Conservation (phyloP, 2,113 vertebrate species). For the Nerophis ophidion region DNA sequence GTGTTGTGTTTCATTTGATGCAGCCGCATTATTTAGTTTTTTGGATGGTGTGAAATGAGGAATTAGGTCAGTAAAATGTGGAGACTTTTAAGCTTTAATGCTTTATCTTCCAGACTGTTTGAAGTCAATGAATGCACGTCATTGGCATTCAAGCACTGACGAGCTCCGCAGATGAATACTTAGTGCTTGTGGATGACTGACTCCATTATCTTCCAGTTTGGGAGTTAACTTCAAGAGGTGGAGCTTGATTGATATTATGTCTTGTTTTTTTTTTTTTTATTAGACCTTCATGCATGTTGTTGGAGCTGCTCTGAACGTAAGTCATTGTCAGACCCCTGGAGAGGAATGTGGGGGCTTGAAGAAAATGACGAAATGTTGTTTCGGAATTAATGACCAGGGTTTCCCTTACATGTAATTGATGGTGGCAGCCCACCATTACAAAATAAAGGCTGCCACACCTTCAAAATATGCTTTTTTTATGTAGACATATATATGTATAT, state of each 20-base stretch:
- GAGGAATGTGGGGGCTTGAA: constrained; percentile 49
- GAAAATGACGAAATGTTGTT: constrained; percentile 19
- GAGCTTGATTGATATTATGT: constrained; percentile 54
- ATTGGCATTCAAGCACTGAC: constrained; percentile 52
- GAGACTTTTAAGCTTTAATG: constrained; percentile 38
- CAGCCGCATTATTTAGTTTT: constrained; percentile 12
- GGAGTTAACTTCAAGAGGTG: constrained; percentile 50
- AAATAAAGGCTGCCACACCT: no score
- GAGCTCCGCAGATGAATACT: constrained; percentile 42
- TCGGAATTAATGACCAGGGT: no score
- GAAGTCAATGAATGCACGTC: constrained; percentile 49
- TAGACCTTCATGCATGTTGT: constrained; percentile 48
- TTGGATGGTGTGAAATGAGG: constrained; percentile 34
- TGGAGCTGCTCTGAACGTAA: constrained; percentile 52
- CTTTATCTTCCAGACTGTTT: constrained; percentile 48
- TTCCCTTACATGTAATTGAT: no score
- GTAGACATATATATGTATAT: no score
- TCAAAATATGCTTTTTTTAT: no score
- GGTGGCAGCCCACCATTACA: no score
- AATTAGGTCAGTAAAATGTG: constrained; percentile 54
- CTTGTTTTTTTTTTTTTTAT: constrained; percentile 8
- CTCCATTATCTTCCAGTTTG: constrained; percentile 50
- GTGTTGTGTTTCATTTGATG: constrained; percentile 17
- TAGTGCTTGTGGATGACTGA: constrained; percentile 34
- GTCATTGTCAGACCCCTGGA: constrained; percentile 37